Evolutionary conservation across 2,113 vertebrate genomes (phyloP).

Genomic region (Poeciliopsis turrubarensis): DNA sequence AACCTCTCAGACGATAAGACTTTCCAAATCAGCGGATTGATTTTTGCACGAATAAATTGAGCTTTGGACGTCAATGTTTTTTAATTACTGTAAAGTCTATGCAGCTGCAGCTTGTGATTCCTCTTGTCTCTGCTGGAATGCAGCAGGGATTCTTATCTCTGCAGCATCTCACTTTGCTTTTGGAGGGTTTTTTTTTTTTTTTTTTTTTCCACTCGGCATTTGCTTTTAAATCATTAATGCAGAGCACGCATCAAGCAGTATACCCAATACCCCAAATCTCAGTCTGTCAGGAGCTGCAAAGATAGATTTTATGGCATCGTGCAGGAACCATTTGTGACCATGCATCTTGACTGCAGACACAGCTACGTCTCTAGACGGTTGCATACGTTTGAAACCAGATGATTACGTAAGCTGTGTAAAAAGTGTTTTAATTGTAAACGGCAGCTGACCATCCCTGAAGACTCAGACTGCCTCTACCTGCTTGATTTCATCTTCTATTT

Average conservation of each 20-base stretch:
- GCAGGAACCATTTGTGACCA: not conserved
- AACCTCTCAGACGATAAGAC: not conserved
- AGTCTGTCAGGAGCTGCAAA: not conserved
- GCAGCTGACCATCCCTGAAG: not conserved
- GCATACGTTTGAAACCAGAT: not conserved
- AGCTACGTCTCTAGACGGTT: not conserved
- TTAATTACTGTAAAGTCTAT: not conserved
- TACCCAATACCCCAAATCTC: not conserved
- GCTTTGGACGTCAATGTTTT: not conserved
- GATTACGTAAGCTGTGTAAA: not conserved
- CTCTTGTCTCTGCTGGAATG: not conserved
- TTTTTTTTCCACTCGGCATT: not conserved
- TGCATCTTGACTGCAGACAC: not conserved
- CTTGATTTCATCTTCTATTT: too few relatives aligned
- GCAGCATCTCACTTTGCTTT: not conserved
- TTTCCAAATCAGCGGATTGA: not conserved
- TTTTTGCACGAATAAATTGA: not conserved
- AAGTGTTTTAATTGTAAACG: not conserved
- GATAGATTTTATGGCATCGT: not conserved
- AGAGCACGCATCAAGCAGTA: not conserved
- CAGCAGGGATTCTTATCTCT: not conserved
- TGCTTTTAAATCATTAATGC: constrained; percentile 17
- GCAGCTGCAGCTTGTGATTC: not conserved
- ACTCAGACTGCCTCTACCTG: not conserved
- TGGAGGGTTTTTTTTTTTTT: too few relatives aligned